These are phyloP conservation scores for Pararge aegeria DNA, from an alignment of 1,140 invertebrate species.

Conservation along the genomic window DNA sequence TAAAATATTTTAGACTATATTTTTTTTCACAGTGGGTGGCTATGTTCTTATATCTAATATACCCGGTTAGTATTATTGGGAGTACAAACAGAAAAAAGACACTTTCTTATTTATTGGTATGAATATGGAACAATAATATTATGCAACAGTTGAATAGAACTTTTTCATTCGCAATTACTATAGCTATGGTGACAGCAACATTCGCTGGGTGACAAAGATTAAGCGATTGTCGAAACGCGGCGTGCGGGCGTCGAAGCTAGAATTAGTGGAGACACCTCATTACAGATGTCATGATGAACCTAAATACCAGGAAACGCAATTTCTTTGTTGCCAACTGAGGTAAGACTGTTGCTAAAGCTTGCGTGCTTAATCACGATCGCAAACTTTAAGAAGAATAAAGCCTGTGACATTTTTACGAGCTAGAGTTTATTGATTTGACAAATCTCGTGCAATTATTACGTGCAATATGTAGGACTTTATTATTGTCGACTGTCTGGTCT, in stretches of 20 bases:
- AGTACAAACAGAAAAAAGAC: no score
- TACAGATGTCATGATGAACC: conserved; percentile 48
- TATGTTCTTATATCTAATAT: no score
- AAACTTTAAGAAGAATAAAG: no score
- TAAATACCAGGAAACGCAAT: conserved; percentile 46
- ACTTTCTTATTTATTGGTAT: background rate
- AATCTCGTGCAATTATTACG: no score
- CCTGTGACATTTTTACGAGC: no score
- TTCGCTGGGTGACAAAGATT: conserved; percentile 3
- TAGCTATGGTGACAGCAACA: background rate
- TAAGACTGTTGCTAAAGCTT: conserved; percentile 28
- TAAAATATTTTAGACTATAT: no score
- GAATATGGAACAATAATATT: background rate
- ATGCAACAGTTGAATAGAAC: background rate
- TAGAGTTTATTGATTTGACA: no score
- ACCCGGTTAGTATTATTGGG: no score
- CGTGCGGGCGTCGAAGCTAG: conserved; percentile 22
- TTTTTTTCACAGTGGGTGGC: no score
- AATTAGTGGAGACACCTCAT: conserved; percentile 41
- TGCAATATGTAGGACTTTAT: no score
- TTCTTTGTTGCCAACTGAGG: conserved; percentile 32
- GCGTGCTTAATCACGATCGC: background rate
- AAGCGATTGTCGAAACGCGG: conserved; percentile 28
- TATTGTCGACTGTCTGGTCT: no score
- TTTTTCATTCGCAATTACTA: conserved; percentile 3